Evolutionary conservation across 2,113 vertebrate species (phyloP).

Genomic region (Lycocorax pyrrhopterus): DNA sequence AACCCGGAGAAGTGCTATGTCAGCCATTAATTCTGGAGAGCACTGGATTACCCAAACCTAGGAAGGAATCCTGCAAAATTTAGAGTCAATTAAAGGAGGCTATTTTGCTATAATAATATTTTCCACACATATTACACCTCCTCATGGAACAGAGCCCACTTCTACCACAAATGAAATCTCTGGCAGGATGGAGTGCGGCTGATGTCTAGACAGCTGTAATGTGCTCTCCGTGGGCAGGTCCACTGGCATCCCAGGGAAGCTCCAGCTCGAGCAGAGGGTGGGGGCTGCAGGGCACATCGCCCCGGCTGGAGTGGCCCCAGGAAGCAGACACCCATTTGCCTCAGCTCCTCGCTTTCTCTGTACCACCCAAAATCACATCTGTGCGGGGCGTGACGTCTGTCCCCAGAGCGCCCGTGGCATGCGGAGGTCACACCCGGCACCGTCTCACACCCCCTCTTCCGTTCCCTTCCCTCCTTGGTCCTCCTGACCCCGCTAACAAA

Average conservation of each 20-base stretch:
- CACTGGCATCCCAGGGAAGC: constrained; percentile 18
- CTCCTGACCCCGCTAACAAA: not conserved
- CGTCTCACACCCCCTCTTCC: not conserved
- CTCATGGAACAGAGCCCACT: constrained; percentile 37
- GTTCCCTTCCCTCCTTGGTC: not conserved
- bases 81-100: constrained; percentile 49
- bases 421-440: not conserved
- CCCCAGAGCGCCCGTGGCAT: fast-evolving
- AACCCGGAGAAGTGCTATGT: constrained; percentile 49
- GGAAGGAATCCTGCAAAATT: constrained; percentile 46
- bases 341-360: not conserved
- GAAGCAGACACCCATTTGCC: not conserved
- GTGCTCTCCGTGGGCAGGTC: constrained; percentile 10
- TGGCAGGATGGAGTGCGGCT: constrained; percentile 4
- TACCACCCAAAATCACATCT: not conserved
- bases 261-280: not conserved
- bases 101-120: constrained; percentile 56
- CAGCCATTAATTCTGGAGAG: constrained; percentile 53
- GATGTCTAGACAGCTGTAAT: constrained; percentile 55
- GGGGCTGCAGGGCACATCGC: not conserved
- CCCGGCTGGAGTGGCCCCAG: not conserved
- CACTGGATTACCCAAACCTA: constrained; percentile 24
- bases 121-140: constrained; percentile 57
- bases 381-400: fast-evolving
- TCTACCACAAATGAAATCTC: constrained; percentile 39